A percentile compares a stretch with the other conserved stretches of the same genome.
phyloP scores from a whole-genome alignment of 2,797 vertebrate species.

The Gallinago nigripennis region DNA sequence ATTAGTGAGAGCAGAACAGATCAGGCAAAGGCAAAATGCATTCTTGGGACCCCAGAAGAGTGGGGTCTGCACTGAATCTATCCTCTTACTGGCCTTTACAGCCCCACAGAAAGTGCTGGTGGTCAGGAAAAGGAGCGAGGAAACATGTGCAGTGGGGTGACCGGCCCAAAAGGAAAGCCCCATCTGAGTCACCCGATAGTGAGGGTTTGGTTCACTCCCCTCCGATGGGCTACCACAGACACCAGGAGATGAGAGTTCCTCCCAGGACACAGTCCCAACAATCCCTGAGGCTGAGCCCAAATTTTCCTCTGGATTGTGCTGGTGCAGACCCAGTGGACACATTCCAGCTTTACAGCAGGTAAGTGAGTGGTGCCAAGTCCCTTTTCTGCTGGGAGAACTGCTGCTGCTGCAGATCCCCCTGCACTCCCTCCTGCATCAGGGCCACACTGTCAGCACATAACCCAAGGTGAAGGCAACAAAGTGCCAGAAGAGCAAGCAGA shows the following conservation, averaged over 20 bases:
- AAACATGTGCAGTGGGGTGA: background rate
- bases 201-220: background rate
- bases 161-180: background rate
- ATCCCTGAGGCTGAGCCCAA: background rate
- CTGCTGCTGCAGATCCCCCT: background rate
- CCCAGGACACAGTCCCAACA: background rate
- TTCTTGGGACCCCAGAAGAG: background rate
- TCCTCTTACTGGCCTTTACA: background rate
- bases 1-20: background rate
- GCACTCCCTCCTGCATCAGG: rapidly evolving
- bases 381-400: background rate
- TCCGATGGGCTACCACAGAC: background rate
- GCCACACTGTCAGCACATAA: background rate
- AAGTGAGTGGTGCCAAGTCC: background rate
- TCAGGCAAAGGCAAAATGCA: background rate
- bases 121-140: background rate
- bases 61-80: background rate
- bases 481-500: background rate
- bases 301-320: background rate
- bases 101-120: background rate
- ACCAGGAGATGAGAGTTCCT: background rate
- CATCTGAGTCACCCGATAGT: rapidly evolving
- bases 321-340: background rate
- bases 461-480: background rate
- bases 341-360: background rate